Evolutionary conservation across 2,888 invertebrate genomes (phyloP), one percentile per base, ranked within the genome.

Genomic region (Galerucella nymphaeae): DNA sequence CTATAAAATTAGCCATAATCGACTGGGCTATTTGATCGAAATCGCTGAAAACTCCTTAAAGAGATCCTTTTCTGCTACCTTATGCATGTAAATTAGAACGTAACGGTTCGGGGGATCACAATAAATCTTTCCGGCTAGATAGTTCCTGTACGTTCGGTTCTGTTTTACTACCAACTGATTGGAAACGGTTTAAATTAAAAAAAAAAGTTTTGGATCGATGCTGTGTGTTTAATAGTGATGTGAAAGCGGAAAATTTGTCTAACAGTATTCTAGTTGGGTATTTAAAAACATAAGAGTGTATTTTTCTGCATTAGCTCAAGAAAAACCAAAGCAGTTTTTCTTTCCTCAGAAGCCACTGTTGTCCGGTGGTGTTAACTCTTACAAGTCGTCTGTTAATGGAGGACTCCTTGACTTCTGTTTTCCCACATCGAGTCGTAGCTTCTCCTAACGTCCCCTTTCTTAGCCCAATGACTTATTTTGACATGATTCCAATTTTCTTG

Each of bases 51-150:
- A 57, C 18, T 11, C 14, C 18, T 58, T 58, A 18, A 45, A 9
- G 41, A 48, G 63, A 45, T 63, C 42, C 14, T 65, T 48, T 53
- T 62, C 38, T 50, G 50, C 41, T 68, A 38, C 61, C 59, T 68
- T 68, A 68, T 62, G 62, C 62, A 68, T 68, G 68, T 68, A 38
- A 68, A 59, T 68, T 30, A 41, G 68, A 68, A 53, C 30, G 68
- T 61, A 68, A 68, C 67, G 67, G 45, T 61, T 30, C 48, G 61
- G 59, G 16, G 61, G 68, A 68, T 68, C 50, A 68, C 68, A 62
- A 68, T 68, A 68, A 68, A 68, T 68, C 68, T 61, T 61, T 68
- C 62, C 61, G 53, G 61, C 38, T 50, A 30, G 68, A 62, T 42
- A 59, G 61, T 61, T 68, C 53, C 38, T 18, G 48, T 62, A n/a